These are phyloP conservation scores for Falco peregrinus DNA, from an alignment of 2,797 vertebrate species.

Conservation along the genomic window DNA sequence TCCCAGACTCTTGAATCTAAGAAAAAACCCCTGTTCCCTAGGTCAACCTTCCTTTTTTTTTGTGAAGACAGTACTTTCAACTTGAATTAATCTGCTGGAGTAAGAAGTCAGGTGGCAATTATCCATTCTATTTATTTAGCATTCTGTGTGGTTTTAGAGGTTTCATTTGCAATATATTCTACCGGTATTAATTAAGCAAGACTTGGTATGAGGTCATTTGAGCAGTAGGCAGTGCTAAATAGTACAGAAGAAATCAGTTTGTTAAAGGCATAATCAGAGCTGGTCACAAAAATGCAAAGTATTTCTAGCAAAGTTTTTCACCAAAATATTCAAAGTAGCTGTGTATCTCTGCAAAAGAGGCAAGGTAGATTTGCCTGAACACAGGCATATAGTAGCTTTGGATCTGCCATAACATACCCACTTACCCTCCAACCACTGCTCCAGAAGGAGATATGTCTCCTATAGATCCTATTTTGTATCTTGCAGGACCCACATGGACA, in stretches of 20 bases:
- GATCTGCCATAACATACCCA: neutral
- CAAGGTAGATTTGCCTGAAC: neutral
- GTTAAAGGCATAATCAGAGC: neutral
- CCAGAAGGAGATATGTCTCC: neutral
- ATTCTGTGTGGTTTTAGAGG: neutral
- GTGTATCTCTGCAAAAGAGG: neutral
- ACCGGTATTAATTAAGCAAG: neutral
- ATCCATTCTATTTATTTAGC: neutral
- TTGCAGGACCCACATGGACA: neutral
- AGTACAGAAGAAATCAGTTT: neutral
- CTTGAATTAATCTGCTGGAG: neutral
- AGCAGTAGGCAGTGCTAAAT: neutral
- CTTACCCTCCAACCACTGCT: neutral
- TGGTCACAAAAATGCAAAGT: neutral
- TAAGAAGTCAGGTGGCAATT: neutral
- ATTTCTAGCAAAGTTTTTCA: neutral
- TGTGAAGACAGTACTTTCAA: neutral
- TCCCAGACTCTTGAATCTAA: neutral
- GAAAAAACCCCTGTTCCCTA: neutral
- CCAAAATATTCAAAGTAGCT: neutral
- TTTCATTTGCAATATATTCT: neutral
- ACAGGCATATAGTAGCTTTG: neutral
- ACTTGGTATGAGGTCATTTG: neutral
- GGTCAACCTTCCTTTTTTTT: neutral
- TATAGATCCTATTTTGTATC: neutral